These are phyloP conservation scores for Cariama cristata DNA, from an alignment of 2,113 vertebrate species.

Conservation along the genomic window DNA sequence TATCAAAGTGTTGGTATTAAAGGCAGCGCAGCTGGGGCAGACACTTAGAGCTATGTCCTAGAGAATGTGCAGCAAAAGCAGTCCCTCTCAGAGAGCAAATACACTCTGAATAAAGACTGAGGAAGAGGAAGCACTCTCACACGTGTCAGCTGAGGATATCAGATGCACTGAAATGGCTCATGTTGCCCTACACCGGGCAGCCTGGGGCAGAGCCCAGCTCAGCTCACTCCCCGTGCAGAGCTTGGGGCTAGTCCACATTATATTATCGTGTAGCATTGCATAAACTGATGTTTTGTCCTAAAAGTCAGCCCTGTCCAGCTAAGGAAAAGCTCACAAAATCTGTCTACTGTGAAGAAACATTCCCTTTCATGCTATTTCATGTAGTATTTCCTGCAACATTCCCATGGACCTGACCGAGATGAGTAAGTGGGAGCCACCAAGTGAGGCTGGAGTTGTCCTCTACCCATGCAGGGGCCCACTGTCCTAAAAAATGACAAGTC, in stretches of 20 bases:
- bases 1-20: neutral
- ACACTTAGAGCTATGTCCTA: neutral
- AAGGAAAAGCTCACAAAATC: neutral
- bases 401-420: neutral
- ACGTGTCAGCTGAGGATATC: neutral
- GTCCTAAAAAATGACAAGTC: neutral
- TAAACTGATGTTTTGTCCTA: neutral
- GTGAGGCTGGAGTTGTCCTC: neutral
- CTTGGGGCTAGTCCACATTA: neutral
- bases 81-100: neutral
- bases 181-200: fast-evolving
- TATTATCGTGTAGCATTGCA: neutral
- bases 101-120: neutral
- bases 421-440: neutral
- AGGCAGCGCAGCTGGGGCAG: neutral
- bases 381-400: neutral
- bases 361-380: neutral
- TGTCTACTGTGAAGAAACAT: neutral
- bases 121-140: neutral
- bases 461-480: no score
- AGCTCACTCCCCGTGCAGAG: neutral
- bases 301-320: neutral
- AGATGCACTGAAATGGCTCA: neutral
- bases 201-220: neutral
- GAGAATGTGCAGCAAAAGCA: neutral